Conservation (phyloP, 1,140 invertebrate genomes). For the Hylaeus volcanicus region DNA sequence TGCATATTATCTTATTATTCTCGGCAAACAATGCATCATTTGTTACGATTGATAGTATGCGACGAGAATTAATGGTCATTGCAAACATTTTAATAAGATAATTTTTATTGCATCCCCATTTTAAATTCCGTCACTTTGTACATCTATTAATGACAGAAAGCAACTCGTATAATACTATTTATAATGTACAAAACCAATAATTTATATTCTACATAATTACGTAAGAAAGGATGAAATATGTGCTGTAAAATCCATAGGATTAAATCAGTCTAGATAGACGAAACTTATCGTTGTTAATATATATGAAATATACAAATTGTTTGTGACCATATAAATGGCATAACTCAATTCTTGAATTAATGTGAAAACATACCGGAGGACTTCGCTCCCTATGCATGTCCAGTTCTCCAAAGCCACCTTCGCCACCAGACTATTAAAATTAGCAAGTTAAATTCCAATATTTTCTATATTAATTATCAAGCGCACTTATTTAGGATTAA, state of each 20-base stretch:
- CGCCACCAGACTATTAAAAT: constrained; percentile 78
- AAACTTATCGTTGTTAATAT: not conserved
- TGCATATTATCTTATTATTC: not conserved
- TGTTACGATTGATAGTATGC: not conserved
- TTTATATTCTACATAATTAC: constrained; percentile 3
- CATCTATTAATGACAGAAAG: constrained; percentile 29
- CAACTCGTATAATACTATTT: constrained; percentile 34
- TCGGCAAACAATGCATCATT: not conserved
- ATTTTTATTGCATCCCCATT: not conserved
- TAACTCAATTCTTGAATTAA: constrained; percentile 56
- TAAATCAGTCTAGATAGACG: constrained; percentile 3
- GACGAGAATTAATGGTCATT: constrained; percentile 9
- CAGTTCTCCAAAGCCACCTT: constrained; percentile 78
- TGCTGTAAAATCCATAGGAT: constrained; percentile 13
- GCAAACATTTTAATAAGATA: constrained; percentile 51
- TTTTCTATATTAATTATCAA: constrained; percentile 40
- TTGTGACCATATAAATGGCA: constrained; percentile 24
- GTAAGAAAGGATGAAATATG: constrained; percentile 14
- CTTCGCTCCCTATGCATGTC: constrained; percentile 77
- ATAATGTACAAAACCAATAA: constrained; percentile 14
- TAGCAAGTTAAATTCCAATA: constrained; percentile 62
- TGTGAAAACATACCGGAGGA: constrained; percentile 76
- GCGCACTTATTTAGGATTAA: constrained; percentile 45
- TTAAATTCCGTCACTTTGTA: not conserved
- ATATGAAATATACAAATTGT: constrained; percentile 8